A percentile compares a stretch with the other conserved stretches of the same genome.
Evolutionary conservation across 2,113 vertebrate species (phyloP).

Genomic region (Ardeotis arabs): DNA sequence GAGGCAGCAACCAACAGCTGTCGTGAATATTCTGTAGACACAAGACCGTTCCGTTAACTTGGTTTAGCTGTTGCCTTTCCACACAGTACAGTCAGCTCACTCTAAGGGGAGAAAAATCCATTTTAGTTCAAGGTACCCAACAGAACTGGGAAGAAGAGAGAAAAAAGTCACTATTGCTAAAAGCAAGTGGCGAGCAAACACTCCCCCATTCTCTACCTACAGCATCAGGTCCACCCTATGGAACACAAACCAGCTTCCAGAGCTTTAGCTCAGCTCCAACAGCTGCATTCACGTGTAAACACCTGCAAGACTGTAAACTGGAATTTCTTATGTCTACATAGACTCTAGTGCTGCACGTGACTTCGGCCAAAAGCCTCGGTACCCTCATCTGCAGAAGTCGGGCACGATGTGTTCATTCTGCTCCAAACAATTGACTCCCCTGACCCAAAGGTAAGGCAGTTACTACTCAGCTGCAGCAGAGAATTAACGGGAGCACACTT

Average conservation of each 20-base stretch:
- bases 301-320: background rate
- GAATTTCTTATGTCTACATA: background rate
- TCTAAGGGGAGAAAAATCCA: background rate
- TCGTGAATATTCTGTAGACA: background rate
- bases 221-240: background rate
- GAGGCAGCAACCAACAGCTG: background rate
- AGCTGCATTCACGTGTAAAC: background rate
- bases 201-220: background rate
- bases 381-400: background rate
- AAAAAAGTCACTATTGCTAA: background rate
- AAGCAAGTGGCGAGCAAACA: background rate
- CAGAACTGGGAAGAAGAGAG: background rate
- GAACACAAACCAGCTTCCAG: background rate
- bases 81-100: conserved; percentile 63
- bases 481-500: background rate
- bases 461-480: background rate
- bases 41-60: background rate
- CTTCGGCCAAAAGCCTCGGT: background rate
- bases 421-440: background rate
- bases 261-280: background rate
- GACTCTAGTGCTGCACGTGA: background rate
- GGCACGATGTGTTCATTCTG: background rate
- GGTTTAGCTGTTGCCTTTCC: conserved; percentile 65
- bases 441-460: background rate
- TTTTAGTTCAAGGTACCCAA: background rate